Evolutionary conservation across 2,797 vertebrate species (phyloP).

Genomic region (Bovichtus variegatus): DNA sequence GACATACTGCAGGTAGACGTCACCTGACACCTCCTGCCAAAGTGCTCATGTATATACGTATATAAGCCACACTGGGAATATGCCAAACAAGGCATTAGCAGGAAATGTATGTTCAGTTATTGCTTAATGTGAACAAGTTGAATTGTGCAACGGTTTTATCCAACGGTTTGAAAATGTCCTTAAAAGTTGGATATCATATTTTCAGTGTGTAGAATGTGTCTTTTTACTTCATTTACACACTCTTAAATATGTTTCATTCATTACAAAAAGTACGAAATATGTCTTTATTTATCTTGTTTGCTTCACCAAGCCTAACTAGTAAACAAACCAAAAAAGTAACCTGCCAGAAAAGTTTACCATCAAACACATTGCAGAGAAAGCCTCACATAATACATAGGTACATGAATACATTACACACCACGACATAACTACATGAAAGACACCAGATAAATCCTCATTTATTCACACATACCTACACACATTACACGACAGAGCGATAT

Average conservation of each 20-base stretch:
- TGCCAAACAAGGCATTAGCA: not conserved
- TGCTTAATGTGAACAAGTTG: not conserved
- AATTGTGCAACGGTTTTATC: not conserved
- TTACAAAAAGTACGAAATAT: not conserved
- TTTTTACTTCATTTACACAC: not conserved
- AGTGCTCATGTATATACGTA: not conserved
- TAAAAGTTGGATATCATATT: not conserved
- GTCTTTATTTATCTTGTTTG: not conserved
- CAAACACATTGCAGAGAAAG: not conserved
- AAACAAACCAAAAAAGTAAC: not conserved
- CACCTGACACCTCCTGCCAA: not conserved
- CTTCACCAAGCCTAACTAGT: not conserved
- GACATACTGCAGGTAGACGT: constrained; percentile 15
- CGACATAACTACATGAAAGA: too few relatives aligned
- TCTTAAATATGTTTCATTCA: not conserved
- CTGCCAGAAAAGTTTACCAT: not conserved
- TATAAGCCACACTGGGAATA: not conserved
- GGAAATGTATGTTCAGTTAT: not conserved
- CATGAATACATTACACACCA: too few relatives aligned
- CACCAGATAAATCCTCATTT: too few relatives aligned
- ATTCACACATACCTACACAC: too few relatives aligned
- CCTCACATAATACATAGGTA: too few relatives aligned
- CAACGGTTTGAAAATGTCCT: not conserved
- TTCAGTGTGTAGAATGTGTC: not conserved
- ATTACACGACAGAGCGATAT: too few relatives aligned